A percentile compares a stretch with the other conserved stretches of the same genome.
These are phyloP conservation scores for Drosophila helvetica DNA, from an alignment of 2,888 invertebrate species.

Conservation along the genomic window DNA sequence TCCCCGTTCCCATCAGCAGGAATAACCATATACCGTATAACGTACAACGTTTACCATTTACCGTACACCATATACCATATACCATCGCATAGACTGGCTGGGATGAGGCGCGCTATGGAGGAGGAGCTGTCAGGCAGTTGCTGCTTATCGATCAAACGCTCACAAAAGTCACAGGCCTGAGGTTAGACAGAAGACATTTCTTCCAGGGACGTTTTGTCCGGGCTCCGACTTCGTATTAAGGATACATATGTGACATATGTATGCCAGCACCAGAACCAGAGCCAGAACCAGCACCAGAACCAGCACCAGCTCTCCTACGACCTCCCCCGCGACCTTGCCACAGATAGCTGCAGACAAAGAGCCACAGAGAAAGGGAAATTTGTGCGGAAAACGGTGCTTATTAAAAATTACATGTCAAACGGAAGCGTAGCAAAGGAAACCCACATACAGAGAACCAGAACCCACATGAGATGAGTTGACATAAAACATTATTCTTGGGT, in stretches of 20 bases:
- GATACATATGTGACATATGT: slow-evolving; percentile 70
- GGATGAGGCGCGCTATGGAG: background rate
- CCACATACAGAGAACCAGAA: slow-evolving; percentile 14
- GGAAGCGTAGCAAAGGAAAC: slow-evolving; percentile 42
- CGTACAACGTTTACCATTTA: too few relatives aligned
- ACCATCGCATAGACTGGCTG: background rate
- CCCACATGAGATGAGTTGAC: slow-evolving; percentile 51
- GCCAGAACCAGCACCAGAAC: background rate
- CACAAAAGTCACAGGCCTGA: slow-evolving; percentile 30
- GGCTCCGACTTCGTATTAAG: slow-evolving; percentile 33
- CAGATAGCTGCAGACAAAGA: slow-evolving; percentile 46
- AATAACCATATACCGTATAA: background rate
- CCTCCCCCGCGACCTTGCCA: slow-evolving; percentile 27
- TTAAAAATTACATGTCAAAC: slow-evolving; percentile 76
- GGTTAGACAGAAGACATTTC: slow-evolving; percentile 50
- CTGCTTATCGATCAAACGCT: slow-evolving; percentile 72
- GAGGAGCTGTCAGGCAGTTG: slow-evolving; percentile 49
- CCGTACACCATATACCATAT: slow-evolving; percentile 6
- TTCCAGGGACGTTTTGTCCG: slow-evolving; percentile 65
- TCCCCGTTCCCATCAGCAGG: slow-evolving; percentile 23
- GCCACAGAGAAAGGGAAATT: slow-evolving; percentile 58
- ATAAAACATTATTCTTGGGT: slow-evolving; percentile 41
- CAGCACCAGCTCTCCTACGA: background rate
- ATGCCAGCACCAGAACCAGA: slow-evolving; percentile 10
- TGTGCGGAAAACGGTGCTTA: slow-evolving; percentile 63